Conservation (phyloP, 2,113 vertebrate species). For the Salvelinus alpinus region DNA sequence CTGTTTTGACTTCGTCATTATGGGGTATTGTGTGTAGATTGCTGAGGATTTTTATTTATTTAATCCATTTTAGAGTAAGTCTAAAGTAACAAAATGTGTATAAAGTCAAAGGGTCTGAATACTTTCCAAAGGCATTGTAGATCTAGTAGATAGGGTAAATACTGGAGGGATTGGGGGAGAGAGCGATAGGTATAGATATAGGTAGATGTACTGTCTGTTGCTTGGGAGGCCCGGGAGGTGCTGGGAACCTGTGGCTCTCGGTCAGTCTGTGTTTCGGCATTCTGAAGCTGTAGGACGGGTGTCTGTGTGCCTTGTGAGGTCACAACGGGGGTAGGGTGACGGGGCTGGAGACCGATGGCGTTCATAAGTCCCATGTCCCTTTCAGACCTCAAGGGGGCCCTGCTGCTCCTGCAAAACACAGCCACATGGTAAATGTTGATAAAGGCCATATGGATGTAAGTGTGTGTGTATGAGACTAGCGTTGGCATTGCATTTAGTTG, state of each 20-base stretch:
- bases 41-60: too few relatives aligned
- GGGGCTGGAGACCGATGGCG: constrained; percentile 94
- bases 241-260: constrained; percentile 85
- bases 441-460: background rate
- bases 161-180: background rate
- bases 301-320: constrained; percentile 98
- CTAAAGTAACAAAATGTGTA: too few relatives aligned
- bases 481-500: background rate
- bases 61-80: too few relatives aligned
- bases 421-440: background rate
- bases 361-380: constrained; percentile 97
- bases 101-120: too few relatives aligned
- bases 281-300: constrained; percentile 89
- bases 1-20: too few relatives aligned
- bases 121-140: background rate
- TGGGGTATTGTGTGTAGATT: too few relatives aligned
- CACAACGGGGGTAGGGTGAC: constrained; percentile 91
- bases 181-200: background rate
- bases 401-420: constrained; percentile 73
- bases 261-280: constrained; percentile 95
- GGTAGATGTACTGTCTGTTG: background rate
- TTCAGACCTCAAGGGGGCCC: constrained; percentile 91
- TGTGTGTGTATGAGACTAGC: background rate
- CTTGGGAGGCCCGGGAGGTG: constrained; percentile 43
- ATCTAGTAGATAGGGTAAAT: background rate